These are phyloP conservation scores for Planococcus citri DNA, from an alignment of 1,140 invertebrate species.

Conservation along the genomic window DNA sequence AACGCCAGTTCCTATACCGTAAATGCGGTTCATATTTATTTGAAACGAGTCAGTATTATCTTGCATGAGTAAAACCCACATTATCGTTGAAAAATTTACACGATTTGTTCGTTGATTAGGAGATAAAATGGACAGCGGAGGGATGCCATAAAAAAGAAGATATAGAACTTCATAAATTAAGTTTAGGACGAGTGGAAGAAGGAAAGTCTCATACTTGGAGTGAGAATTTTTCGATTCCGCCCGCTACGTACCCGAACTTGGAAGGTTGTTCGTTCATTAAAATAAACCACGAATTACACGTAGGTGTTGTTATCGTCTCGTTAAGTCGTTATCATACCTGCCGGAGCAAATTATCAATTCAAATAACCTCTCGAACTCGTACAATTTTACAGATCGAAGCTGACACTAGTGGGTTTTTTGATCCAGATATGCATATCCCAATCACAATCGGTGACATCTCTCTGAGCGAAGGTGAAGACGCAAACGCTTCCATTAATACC, in stretches of 20 bases:
- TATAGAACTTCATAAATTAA: constrained; percentile 39
- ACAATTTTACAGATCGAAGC: constrained; percentile 37
- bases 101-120: constrained; percentile 35
- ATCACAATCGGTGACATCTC: constrained; percentile 53
- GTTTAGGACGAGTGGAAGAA: constrained; percentile 42
- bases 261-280: constrained; percentile 49
- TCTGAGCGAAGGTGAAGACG: constrained; percentile 5
- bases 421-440: constrained; percentile 40
- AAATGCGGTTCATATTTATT: too few relatives aligned
- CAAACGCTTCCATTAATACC: constrained; percentile 12
- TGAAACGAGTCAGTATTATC: too few relatives aligned
- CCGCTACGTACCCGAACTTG: constrained; percentile 45
- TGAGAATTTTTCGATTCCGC: constrained; percentile 45
- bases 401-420: constrained; percentile 41
- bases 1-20: too few relatives aligned
- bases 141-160: constrained; percentile 39
- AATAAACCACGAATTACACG: constrained; percentile 46
- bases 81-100: too few relatives aligned
- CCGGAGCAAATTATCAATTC: too few relatives aligned
- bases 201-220: constrained; percentile 42
- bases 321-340: too few relatives aligned
- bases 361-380: too few relatives aligned
- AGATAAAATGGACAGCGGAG: constrained; percentile 17
- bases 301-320: too few relatives aligned
- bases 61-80: too few relatives aligned